Evolutionary conservation across 2,797 vertebrate species (phyloP).

Genomic region (Emys orbicularis): DNA sequence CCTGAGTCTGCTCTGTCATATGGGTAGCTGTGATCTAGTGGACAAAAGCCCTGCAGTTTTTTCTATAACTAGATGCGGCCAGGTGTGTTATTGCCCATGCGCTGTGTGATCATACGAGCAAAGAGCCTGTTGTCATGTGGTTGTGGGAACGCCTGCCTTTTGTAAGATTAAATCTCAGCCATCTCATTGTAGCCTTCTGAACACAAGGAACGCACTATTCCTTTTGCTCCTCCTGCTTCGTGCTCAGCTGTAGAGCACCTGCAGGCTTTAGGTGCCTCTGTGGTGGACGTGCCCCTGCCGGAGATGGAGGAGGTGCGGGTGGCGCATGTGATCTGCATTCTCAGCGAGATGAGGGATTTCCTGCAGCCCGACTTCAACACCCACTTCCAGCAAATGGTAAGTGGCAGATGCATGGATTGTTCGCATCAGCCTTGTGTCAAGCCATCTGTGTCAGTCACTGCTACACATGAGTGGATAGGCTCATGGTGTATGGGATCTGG

Average conservation of each 20-base stretch:
- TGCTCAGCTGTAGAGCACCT: slow-evolving; percentile 68
- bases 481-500: background rate
- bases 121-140: background rate
- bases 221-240: background rate
- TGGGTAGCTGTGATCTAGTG: background rate
- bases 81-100: background rate
- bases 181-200: background rate
- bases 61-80: background rate
- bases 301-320: slow-evolving; percentile 67
- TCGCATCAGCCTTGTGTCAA: background rate
- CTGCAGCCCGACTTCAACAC: slow-evolving; percentile 76
- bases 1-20: background rate
- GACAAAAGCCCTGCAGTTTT: background rate
- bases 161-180: background rate
- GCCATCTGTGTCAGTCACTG: background rate
- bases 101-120: background rate
- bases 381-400: slow-evolving; percentile 74
- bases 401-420: background rate
- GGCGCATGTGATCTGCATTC: slow-evolving; percentile 70
- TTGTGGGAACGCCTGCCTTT: fast-evolving
- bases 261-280: slow-evolving; percentile 57
- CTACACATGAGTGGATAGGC: background rate
- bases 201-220: background rate
- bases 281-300: slow-evolving; percentile 72
- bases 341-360: slow-evolving; percentile 76